Evolutionary conservation across 2,888 invertebrate genomes (phyloP), one percentile per base, ranked within the genome.

Genomic region (Podotricha telesiphe): DNA sequence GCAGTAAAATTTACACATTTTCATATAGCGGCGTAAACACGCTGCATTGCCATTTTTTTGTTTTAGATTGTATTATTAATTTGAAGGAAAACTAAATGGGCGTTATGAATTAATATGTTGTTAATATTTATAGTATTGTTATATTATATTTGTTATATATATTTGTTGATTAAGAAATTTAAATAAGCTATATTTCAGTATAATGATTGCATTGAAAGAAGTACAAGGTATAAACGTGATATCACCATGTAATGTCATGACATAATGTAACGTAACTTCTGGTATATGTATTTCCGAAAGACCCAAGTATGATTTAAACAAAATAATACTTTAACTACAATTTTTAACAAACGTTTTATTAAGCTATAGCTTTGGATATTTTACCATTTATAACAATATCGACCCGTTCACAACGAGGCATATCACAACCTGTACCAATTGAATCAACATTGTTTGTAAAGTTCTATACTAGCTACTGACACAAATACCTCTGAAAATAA

Each of bases 401-500:
- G 90, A 89, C 92, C 87, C 93, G 93, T 92, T 93, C 87, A 88
- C 88, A 93, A 93, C 93, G 91, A 90, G 92, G 90, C 88, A 84
- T 91, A 91, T 93, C 93, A 93, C 93, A 93, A 93, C 93, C 93
- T 90, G 92, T 91, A 91, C 90, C 89, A 93, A 92, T 93, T 93
- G 92, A 92, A 92, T 90, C 88, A 92, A 91, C 91, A 91, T 92
- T 89, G 91, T 92, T 92, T 92, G 92, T 93, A 92, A 92, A 93
- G 89, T 89, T 88, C 89, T 93, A 92, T 89, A 87, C 93, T 93
- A 93, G 85, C 92, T 93, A 93, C 86, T 87, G 91, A 91, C 91
- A 90, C 89, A 91, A 88, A 88, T 85, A 89, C 83, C 85, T 91
- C 89, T 81, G 89, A 91, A 91, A 91, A 91, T 90, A 92, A 92